Evolutionary conservation across 2,113 vertebrate genomes (phyloP).

Genomic region (Callipepla californica): DNA sequence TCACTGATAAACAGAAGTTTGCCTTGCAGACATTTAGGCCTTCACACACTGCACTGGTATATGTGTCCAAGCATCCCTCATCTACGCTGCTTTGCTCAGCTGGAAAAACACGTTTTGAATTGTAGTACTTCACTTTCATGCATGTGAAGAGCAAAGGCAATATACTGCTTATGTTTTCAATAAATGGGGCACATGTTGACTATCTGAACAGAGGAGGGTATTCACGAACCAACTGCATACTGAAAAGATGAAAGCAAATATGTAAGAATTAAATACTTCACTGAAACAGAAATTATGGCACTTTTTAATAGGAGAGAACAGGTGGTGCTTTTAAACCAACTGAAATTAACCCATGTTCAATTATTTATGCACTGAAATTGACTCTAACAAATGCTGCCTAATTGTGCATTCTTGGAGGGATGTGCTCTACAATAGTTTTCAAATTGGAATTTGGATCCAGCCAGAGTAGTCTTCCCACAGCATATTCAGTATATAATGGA

Average conservation of each 20-base stretch:
- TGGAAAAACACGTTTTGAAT: background rate
- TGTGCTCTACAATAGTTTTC: constrained; percentile 20
- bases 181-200: background rate
- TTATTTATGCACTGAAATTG: constrained; percentile 49
- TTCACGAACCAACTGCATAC: constrained; percentile 6
- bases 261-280: constrained; percentile 19
- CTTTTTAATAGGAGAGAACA: constrained; percentile 50
- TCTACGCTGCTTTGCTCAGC: background rate
- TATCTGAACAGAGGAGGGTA: background rate
- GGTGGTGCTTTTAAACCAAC: constrained; percentile 77
- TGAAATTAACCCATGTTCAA: constrained; percentile 74
- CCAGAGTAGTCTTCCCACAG: constrained; percentile 54
- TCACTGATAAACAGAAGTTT: background rate
- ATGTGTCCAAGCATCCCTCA: background rate
- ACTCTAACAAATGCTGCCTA: constrained; percentile 65
- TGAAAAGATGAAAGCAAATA: constrained; percentile 21
- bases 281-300: constrained; percentile 36
- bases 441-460: constrained; percentile 57
- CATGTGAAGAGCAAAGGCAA: background rate
- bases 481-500: constrained; percentile 38
- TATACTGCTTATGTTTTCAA: background rate
- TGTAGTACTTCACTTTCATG: background rate
- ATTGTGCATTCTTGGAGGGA: constrained; percentile 70
- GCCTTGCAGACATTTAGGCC: background rate
- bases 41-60: background rate